A percentile compares a stretch with the other conserved stretches of the same genome.
phyloP scores from a whole-genome alignment of 2,888 invertebrate genomes.

The Tanaodytes sp. region DNA sequence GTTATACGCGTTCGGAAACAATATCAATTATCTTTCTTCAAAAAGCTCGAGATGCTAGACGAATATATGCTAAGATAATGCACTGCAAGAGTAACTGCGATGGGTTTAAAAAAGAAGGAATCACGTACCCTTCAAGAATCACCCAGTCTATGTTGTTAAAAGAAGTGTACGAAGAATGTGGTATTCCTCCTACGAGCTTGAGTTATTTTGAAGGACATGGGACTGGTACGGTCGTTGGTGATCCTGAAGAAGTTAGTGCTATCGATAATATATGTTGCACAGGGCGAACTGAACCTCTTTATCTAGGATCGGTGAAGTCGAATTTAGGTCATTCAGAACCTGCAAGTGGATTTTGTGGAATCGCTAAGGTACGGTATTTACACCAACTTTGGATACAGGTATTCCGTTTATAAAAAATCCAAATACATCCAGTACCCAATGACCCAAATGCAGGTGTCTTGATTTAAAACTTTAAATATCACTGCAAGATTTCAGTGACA shows the following conservation, averaged over 20 bases:
- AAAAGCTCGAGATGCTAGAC: background rate
- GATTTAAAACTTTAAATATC: too few relatives aligned
- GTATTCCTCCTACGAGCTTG: background rate
- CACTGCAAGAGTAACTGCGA: background rate
- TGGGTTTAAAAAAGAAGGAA: background rate
- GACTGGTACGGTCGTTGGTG: background rate
- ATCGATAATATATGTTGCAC: background rate
- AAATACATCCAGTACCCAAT: too few relatives aligned
- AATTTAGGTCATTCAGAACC: background rate
- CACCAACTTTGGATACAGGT: background rate
- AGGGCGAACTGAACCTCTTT: background rate
- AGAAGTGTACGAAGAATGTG: background rate
- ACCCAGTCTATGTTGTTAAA: background rate
- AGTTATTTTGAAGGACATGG: background rate
- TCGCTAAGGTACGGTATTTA: background rate
- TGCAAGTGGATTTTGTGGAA: background rate
- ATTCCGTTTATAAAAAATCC: background rate
- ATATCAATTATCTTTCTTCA: background rate
- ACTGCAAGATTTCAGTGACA: too few relatives aligned
- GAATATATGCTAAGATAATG: background rate
- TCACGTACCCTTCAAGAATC: background rate
- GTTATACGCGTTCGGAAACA: background rate
- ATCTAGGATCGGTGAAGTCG: background rate
- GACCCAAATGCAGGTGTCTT: too few relatives aligned
- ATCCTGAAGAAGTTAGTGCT: background rate